phyloP scores from a whole-genome alignment of 2,888 invertebrate species.

The Drosophila trichaetosa region DNA sequence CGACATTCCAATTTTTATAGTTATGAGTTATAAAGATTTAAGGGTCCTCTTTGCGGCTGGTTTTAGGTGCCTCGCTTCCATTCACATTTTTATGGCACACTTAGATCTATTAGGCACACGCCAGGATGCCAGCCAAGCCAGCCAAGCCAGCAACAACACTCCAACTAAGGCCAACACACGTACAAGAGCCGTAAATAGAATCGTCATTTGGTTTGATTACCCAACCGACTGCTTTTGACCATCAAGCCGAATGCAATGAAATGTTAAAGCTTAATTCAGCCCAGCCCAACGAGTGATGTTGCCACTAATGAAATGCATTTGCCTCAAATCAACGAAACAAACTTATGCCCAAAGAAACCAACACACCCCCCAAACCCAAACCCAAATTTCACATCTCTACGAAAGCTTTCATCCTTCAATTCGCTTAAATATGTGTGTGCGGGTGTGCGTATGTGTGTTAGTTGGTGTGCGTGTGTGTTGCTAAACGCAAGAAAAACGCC shows the following conservation, averaged over 20 bases:
- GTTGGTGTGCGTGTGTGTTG: constrained; percentile 24
- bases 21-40: constrained; percentile 37
- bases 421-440: constrained; percentile 30
- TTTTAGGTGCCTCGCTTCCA: constrained; percentile 14
- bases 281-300: constrained; percentile 10
- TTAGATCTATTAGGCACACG: constrained; percentile 41
- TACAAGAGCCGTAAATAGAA: constrained; percentile 54
- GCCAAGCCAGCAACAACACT: neutral
- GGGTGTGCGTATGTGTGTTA: constrained; percentile 18
- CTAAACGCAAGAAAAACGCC: constrained; percentile 42
- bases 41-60: constrained; percentile 30
- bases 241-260: constrained; percentile 54
- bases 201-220: constrained; percentile 55
- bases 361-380: neutral
- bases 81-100: constrained; percentile 40
- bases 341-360: constrained; percentile 5
- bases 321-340: constrained; percentile 56
- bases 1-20: neutral
- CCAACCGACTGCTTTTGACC: neutral
- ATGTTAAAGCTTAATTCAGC: constrained; percentile 60
- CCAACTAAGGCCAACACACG: constrained; percentile 31
- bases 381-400: neutral
- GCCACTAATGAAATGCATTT: constrained; percentile 62
- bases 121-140: neutral
- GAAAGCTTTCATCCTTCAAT: constrained; percentile 23